Conservation (phyloP, 2,888 invertebrate species). For the Rhingia campestris region DNA sequence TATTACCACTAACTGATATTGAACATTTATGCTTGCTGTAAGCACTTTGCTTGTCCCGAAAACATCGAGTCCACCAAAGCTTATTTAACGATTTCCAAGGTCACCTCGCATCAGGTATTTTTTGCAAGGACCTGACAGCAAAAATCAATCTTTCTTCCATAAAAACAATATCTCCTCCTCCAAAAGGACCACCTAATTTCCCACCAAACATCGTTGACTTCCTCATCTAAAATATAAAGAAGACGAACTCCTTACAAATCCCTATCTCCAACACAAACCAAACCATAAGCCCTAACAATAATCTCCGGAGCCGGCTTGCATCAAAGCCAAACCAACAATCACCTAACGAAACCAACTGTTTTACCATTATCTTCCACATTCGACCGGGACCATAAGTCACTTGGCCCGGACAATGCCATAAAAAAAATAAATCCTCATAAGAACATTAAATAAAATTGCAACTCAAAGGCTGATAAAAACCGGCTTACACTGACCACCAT, state of each 20-base stretch:
- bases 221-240: conserved; percentile 7
- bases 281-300: conserved; percentile 10
- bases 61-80: too few relatives aligned
- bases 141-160: conserved; percentile 34
- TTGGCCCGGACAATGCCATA: conserved; percentile 35
- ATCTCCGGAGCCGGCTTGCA: conserved; percentile 34
- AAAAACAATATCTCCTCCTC: not conserved
- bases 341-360: conserved; percentile 12
- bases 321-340: conserved; percentile 49
- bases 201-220: conserved; percentile 13
- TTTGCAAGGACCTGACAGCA: not conserved
- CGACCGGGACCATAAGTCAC: conserved; percentile 58
- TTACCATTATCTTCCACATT: conserved; percentile 41
- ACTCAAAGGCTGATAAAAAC: conserved; percentile 41
- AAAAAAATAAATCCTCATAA: not conserved
- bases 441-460: conserved; percentile 40
- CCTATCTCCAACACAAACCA: conserved; percentile 25
- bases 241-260: conserved; percentile 35
- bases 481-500: conserved; percentile 26
- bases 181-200: not conserved
- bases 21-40: too few relatives aligned
- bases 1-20: too few relatives aligned
- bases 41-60: too few relatives aligned
- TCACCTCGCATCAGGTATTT: not conserved
- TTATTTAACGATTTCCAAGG: too few relatives aligned